Evolutionary conservation across 2,113 vertebrate genomes (phyloP).

Genomic region (Oryctolagus cuniculus): DNA sequence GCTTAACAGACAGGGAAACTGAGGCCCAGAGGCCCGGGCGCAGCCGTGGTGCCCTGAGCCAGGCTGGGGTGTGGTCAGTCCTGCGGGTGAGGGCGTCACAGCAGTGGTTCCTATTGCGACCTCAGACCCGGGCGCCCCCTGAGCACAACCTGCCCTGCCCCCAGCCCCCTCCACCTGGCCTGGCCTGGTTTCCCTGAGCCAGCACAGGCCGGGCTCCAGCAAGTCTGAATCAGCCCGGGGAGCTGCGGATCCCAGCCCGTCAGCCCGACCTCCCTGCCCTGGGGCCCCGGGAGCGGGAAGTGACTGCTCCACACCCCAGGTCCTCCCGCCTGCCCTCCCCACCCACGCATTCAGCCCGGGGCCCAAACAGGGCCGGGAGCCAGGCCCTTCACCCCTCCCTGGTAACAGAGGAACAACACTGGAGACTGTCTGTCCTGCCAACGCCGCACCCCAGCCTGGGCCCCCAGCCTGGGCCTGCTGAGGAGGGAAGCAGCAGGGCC

Average conservation of each 20-base stretch:
- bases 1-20: not conserved
- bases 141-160: not conserved
- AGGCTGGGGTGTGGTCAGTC: not conserved
- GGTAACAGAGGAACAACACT: slow-evolving; percentile 68
- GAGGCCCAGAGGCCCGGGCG: not conserved
- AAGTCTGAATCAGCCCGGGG: slow-evolving; percentile 67
- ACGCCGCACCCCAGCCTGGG: not conserved
- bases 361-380: slow-evolving; percentile 77
- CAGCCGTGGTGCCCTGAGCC: not conserved
- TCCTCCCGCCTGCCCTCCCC: slow-evolving; percentile 47
- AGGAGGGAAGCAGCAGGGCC: not conserved
- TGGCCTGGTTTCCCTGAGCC: slow-evolving; percentile 17
- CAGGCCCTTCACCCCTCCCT: slow-evolving; percentile 57
- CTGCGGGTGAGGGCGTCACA: accelerated
- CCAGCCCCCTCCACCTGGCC: not conserved
- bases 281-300: slow-evolving; percentile 47
- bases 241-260: slow-evolving; percentile 48
- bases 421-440: slow-evolving; percentile 76
- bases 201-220: not conserved
- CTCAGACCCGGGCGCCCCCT: not conserved
- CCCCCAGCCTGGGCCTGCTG: not conserved
- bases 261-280: slow-evolving; percentile 53
- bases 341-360: slow-evolving; percentile 71
- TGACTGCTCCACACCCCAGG: slow-evolving; percentile 63
- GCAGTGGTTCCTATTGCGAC: not conserved